Evolutionary conservation across 2,113 vertebrate genomes (phyloP).

Genomic region (Erpornis zantholeuca): DNA sequence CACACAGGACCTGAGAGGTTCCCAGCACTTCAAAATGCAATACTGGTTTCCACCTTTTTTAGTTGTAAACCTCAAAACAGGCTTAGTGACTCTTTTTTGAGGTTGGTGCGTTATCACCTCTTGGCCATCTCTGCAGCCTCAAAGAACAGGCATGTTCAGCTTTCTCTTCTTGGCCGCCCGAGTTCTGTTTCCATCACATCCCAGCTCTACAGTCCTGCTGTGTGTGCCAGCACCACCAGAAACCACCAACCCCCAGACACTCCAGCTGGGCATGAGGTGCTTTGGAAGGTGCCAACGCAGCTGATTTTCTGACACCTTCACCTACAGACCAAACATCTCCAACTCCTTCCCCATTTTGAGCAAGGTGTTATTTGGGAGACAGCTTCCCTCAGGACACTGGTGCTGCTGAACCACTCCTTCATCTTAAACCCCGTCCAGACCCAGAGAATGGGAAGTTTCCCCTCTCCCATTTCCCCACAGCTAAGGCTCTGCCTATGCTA

Average conservation of each 20-base stretch:
- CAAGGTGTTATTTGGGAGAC: not conserved
- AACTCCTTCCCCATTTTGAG: not conserved
- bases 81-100: not conserved
- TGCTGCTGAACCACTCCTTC: not conserved
- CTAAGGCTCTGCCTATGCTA: not conserved
- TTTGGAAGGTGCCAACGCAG: not conserved
- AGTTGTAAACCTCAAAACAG: not conserved
- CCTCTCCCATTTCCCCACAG: not conserved
- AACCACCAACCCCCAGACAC: not conserved
- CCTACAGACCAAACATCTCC: not conserved
- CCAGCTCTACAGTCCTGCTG: not conserved
- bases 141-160: not conserved
- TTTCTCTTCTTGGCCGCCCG: not conserved
- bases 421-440: not conserved
- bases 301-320: accelerated
- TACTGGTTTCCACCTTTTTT: not conserved
- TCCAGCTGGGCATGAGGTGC: not conserved
- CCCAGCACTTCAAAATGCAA: not conserved
- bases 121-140: not conserved
- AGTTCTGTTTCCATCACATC: not conserved
- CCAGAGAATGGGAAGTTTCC: not conserved
- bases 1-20: not conserved
- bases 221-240: not conserved
- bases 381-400: not conserved
- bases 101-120: not conserved